A percentile compares a stretch with the other conserved stretches of the same genome.
Evolutionary conservation across 2,888 invertebrate species (phyloP).

Genomic region (Odontocerum albicorne): DNA sequence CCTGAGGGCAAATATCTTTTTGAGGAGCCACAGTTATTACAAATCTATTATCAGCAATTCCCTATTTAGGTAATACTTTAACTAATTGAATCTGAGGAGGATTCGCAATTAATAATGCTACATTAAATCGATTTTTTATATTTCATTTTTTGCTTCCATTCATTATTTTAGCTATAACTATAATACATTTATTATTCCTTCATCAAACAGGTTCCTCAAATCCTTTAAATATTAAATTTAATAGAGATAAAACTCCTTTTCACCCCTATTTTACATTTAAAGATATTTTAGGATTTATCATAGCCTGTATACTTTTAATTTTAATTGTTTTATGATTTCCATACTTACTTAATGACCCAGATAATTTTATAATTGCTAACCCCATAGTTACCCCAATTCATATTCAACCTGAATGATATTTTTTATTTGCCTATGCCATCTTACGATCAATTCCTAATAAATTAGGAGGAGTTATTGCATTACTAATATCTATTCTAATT

Average conservation of each 20-base stretch:
- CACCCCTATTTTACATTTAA: conserved; percentile 67
- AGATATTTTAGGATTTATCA: conserved; percentile 63
- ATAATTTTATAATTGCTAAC: conserved; percentile 74
- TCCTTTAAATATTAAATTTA: conserved; percentile 65
- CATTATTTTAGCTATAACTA: conserved; percentile 60
- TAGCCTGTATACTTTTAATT: conserved; percentile 57
- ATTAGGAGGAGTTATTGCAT: conserved; percentile 71
- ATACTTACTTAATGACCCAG: conserved; percentile 66
- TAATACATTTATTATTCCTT: conserved; percentile 66
- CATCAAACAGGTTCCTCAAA: conserved; percentile 72
- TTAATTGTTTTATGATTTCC: conserved; percentile 58
- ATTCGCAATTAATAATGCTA: conserved; percentile 72
- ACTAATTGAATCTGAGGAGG: conserved; percentile 77
- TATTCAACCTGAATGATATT: conserved; percentile 86
- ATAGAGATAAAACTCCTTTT: conserved; percentile 69
- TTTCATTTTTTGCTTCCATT: conserved; percentile 75
- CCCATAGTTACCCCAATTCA: conserved; percentile 70
- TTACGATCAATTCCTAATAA: conserved; percentile 80
- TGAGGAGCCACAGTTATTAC: conserved; percentile 83
- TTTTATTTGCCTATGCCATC: conserved; percentile 81
- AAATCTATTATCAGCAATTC: conserved; percentile 71
- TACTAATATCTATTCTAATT: conserved; percentile 68
- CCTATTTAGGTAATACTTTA: conserved; percentile 64
- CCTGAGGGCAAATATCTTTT: conserved; percentile 81
- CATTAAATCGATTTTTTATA: conserved; percentile 75